Conservation (phyloP, 2,888 invertebrate genomes). For the Lasioglossum zephyrum region DNA sequence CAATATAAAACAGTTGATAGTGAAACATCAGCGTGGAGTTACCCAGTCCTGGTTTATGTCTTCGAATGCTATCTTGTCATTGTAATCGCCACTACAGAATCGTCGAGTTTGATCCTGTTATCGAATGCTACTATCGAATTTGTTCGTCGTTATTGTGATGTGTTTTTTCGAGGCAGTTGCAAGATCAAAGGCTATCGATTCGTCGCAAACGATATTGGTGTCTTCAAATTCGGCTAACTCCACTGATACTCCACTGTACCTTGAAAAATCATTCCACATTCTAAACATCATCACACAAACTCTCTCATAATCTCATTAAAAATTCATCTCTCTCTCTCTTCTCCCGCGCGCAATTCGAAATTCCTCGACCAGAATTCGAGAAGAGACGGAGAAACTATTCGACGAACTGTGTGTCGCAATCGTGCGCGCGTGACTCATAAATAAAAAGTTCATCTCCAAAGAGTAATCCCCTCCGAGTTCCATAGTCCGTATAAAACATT, state of each 20-base stretch:
- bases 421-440: background rate
- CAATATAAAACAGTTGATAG: too few relatives aligned
- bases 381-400: background rate
- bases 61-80: slow-evolving; percentile 13
- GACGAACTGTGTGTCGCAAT: background rate
- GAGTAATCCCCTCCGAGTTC: background rate
- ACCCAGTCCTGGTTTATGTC: background rate
- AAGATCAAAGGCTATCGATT: slow-evolving; percentile 2
- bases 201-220: background rate
- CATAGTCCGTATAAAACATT: background rate
- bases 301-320: background rate
- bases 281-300: background rate
- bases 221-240: background rate
- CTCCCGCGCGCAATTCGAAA: background rate
- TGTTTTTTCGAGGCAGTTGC: background rate
- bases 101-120: background rate
- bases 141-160: slow-evolving; percentile 29
- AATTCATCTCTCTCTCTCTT: background rate
- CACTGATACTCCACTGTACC: too few relatives aligned
- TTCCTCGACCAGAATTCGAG: background rate
- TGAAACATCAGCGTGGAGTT: too few relatives aligned
- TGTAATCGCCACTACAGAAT: background rate
- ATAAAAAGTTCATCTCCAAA: background rate
- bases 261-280: background rate
- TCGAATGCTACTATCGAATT: slow-evolving; percentile 17